Conservation (phyloP, 2,113 vertebrate genomes). For the Otocyon megalotis region DNA sequence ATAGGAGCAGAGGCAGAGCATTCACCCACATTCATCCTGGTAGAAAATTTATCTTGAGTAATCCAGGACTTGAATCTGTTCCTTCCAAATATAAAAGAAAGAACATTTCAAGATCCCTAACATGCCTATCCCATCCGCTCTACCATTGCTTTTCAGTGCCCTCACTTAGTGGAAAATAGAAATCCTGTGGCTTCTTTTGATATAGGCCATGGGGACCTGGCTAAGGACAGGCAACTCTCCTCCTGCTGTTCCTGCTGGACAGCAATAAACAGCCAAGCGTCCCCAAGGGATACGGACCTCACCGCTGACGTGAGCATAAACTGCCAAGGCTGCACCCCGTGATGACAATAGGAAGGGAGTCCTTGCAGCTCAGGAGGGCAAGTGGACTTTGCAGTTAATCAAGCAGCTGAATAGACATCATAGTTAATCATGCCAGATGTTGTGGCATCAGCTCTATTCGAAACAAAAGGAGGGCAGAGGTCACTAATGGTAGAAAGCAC, state of each 20-base stretch:
- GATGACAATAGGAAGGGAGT: conserved; percentile 3
- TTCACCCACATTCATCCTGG: background rate
- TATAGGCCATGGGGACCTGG: background rate
- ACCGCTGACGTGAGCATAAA: conserved; percentile 60
- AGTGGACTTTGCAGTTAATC: conserved; percentile 68
- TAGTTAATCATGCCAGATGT: conserved; percentile 75
- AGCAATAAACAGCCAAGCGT: background rate
- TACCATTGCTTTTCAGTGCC: background rate
- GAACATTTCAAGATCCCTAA: background rate
- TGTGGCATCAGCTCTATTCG: conserved; percentile 72
- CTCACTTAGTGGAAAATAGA: background rate
- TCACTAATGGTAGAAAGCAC: background rate
- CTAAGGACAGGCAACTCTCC: background rate
- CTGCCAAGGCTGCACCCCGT: background rate
- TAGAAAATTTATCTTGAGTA: background rate
- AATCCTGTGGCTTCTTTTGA: background rate
- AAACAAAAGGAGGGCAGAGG: conserved; percentile 75
- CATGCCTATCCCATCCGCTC: accelerated
- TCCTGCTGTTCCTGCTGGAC: background rate
- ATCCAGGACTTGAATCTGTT: background rate
- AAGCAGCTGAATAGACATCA: background rate
- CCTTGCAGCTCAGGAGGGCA: conserved; percentile 62
- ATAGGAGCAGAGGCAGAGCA: background rate
- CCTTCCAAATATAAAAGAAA: background rate
- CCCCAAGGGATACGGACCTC: conserved; percentile 48